Evolutionary conservation across 2,888 invertebrate genomes (phyloP).

Genomic region (Acrobasis suavella): DNA sequence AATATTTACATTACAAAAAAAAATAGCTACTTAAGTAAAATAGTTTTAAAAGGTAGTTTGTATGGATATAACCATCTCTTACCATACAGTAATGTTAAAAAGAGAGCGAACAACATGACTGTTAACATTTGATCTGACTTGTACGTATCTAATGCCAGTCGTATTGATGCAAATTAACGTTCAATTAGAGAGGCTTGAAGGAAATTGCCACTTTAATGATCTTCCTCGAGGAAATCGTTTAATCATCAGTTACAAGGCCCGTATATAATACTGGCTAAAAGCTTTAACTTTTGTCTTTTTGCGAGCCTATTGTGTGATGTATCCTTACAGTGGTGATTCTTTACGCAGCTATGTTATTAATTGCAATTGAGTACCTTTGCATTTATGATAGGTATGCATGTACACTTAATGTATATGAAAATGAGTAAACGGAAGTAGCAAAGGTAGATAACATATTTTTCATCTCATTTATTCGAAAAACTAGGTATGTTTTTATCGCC

Average conservation of each 20-base stretch:
- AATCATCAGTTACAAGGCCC: slow-evolving; percentile 23
- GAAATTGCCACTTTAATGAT: slow-evolving; percentile 30
- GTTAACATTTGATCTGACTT: slow-evolving; percentile 7
- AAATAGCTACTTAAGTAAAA: no score
- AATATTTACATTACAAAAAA: no score
- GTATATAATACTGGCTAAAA: background rate
- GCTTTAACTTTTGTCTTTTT: background rate
- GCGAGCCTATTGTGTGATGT: background rate
- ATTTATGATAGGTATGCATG: no score
- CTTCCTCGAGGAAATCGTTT: slow-evolving; percentile 28
- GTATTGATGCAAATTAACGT: slow-evolving; percentile 21
- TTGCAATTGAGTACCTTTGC: no score
- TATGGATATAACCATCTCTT: background rate
- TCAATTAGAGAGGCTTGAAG: slow-evolving; percentile 23
- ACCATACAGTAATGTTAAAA: background rate
- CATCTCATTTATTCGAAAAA: no score
- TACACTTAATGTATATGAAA: no score
- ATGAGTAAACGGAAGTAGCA: no score
- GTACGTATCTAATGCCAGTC: slow-evolving; percentile 7
- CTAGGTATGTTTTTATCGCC: no score
- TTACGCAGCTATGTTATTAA: no score
- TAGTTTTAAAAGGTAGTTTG: no score
- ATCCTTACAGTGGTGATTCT: background rate
- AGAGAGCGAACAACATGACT: background rate
- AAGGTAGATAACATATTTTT: no score